Conservation (phyloP, 2,113 vertebrate genomes). For the Dicaeum eximium region DNA sequence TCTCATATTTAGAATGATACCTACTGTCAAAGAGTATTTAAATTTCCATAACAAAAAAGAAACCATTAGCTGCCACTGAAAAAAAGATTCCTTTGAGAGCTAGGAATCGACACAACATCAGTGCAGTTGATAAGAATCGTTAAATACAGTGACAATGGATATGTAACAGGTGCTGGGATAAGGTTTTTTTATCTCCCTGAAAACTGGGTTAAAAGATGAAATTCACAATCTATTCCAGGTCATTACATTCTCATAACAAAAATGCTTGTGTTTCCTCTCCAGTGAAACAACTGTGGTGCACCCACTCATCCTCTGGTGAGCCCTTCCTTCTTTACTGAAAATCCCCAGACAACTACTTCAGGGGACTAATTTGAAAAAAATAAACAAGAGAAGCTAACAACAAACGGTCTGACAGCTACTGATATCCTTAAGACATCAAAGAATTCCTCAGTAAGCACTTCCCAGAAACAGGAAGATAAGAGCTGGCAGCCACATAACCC, state of each 20-base stretch:
- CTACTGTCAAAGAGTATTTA: background rate
- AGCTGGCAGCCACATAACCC: background rate
- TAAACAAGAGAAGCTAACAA: background rate
- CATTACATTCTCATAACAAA: background rate
- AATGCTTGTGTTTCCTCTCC: background rate
- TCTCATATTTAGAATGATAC: background rate
- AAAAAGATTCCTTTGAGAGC: background rate
- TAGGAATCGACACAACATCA: background rate
- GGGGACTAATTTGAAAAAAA: background rate
- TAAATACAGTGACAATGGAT: background rate
- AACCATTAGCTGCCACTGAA: background rate
- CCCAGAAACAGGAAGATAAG: constrained; percentile 32
- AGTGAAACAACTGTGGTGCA: background rate
- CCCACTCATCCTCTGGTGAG: background rate
- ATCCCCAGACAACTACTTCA: background rate
- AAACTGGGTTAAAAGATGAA: background rate
- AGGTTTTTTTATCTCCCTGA: background rate
- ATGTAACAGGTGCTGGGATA: background rate
- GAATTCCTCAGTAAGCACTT: constrained; percentile 1
- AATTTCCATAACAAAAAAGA: background rate
- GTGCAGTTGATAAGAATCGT: background rate
- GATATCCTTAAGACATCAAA: background rate
- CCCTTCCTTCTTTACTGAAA: background rate
- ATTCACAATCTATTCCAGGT: background rate
- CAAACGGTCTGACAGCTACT: background rate